Percentiles rank a stretch among this genome's conserved stretches.
These are phyloP conservation scores for Palythoa grandiflora DNA, from an alignment of 92 coral and sea anemone species.

Conservation along the genomic window DNA sequence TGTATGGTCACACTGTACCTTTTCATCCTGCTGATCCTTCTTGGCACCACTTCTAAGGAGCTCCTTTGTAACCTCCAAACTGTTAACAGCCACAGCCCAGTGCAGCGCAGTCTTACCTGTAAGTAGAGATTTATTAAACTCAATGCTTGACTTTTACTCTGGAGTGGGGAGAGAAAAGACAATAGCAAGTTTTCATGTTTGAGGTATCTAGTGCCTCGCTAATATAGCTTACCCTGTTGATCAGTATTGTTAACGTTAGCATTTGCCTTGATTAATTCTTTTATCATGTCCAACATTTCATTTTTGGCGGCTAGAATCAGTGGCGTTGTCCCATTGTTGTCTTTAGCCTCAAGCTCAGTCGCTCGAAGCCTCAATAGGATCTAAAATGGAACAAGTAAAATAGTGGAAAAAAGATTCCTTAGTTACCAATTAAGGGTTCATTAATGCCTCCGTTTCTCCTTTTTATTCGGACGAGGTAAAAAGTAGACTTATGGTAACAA, in stretches of 20 bases:
- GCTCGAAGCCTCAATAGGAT: constrained; percentile 89
- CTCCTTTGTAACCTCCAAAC: constrained; percentile 89
- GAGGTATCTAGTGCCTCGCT: not conserved
- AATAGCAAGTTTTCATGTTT: not conserved
- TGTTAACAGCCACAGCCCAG: constrained; percentile 98
- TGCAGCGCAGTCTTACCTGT: constrained; percentile 96
- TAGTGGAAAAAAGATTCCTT: not conserved
- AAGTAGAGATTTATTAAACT: not conserved
- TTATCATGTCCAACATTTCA: constrained; percentile 87
- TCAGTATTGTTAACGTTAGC: constrained; percentile 93
- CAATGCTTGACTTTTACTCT: not conserved
- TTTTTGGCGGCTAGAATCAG: constrained; percentile 91
- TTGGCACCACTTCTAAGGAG: constrained; percentile 91
- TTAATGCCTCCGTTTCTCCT: too few relatives aligned
- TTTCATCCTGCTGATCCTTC: constrained; percentile 93
- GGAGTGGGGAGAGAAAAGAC: not conserved
- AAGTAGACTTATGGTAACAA: too few relatives aligned
- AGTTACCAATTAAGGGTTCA: too few relatives aligned
- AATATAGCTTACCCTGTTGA: constrained; percentile 80
- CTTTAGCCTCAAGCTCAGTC: constrained; percentile 89
- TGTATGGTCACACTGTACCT: constrained; percentile 62
- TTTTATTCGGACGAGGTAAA: too few relatives aligned
- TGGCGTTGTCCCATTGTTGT: constrained; percentile 96
- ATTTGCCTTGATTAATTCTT: constrained; percentile 89
- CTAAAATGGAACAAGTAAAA: constrained; percentile 44